Evolutionary conservation across 1,140 invertebrate species (phyloP).

Genomic region (Chrysoperla carnea): DNA sequence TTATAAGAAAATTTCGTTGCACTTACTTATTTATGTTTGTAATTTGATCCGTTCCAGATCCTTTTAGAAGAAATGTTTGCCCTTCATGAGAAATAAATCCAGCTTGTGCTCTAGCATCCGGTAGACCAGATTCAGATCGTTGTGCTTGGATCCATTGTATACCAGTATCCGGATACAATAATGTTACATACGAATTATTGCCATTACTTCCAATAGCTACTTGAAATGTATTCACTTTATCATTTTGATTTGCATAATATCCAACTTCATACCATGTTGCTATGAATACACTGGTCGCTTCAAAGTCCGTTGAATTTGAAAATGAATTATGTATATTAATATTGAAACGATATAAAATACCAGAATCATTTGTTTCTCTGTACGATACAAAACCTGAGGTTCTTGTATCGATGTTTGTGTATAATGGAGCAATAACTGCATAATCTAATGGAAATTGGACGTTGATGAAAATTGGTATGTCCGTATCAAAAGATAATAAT

Average conservation of each 20-base stretch:
- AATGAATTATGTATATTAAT: constrained; percentile 51
- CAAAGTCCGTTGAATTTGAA: constrained; percentile 44
- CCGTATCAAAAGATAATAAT: constrained; percentile 72
- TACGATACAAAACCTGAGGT: constrained; percentile 55
- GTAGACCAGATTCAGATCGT: constrained; percentile 38
- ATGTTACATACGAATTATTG: constrained; percentile 60
- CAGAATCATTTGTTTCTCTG: constrained; percentile 48
- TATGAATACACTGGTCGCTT: constrained; percentile 35
- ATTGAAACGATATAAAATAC: constrained; percentile 42
- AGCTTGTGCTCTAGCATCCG: constrained; percentile 78
- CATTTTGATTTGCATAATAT: constrained; percentile 26
- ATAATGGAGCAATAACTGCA: constrained; percentile 77
- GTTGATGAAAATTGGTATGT: constrained; percentile 70
- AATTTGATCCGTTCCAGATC: constrained; percentile 78
- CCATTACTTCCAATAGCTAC: constrained; percentile 68
- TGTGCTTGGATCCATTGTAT: constrained; percentile 80
- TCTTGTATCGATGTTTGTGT: constrained; percentile 78
- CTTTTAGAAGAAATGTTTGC: constrained; percentile 47
- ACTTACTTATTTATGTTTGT: constrained; percentile 48
- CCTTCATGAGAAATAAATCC: constrained; percentile 76
- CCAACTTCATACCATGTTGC: constrained; percentile 55
- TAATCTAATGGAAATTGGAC: constrained; percentile 80
- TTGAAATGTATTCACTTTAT: constrained; percentile 56
- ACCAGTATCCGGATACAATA: constrained; percentile 72
- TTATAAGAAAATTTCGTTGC: too few relatives aligned